Percentiles rank a stretch among this genome's conserved stretches.
Evolutionary conservation across 2,113 vertebrate species (phyloP).

Genomic region (Heterochromis multidens): DNA sequence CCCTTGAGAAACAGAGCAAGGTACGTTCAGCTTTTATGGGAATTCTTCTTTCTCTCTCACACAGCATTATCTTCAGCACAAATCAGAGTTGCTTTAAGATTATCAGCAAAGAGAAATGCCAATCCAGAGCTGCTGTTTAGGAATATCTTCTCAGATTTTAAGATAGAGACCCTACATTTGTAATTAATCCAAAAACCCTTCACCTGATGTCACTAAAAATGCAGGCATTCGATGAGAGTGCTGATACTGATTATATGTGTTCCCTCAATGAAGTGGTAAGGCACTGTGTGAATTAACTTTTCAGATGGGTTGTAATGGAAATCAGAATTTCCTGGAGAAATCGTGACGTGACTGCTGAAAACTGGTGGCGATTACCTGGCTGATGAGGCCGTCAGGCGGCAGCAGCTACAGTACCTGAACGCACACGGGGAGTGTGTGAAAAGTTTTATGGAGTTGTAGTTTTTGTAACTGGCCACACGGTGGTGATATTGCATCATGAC

Average conservation of each 20-base stretch:
- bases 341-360: neutral
- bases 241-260: neutral
- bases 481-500: neutral
- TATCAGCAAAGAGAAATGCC: neutral
- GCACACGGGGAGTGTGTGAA: neutral
- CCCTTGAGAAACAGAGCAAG: slow-evolving; percentile 80
- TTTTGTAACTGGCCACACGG: neutral
- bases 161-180: too few species aligned
- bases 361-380: neutral
- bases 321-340: neutral
- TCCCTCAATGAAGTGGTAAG: too few species aligned
- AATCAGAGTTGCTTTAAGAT: neutral
- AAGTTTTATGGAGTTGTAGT: neutral
- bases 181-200: neutral
- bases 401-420: neutral
- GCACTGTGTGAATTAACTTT: neutral
- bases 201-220: neutral
- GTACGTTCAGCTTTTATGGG: slow-evolving; percentile 42
- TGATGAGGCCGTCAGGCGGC: neutral
- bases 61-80: neutral
- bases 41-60: neutral
- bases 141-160: neutral
- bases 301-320: neutral
- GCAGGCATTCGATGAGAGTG: neutral
- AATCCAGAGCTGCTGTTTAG: neutral